Conservation (phyloP, 1,140 invertebrate genomes). For the Cotesia vestalis region DNA sequence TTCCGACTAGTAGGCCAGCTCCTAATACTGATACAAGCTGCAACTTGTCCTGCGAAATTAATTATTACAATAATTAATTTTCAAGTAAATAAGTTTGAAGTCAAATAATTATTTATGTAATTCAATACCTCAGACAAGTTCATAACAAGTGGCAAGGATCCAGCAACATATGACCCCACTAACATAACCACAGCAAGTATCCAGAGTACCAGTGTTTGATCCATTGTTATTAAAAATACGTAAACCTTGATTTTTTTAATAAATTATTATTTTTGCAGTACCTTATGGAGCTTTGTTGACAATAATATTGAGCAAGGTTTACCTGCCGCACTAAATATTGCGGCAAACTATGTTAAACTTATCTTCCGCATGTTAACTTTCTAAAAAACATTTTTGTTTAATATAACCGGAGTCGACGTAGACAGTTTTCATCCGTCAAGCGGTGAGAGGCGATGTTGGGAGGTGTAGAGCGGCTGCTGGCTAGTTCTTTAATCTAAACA, state of each 20-base stretch:
- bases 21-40: conserved; percentile 94
- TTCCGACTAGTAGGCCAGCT: conserved; percentile 96
- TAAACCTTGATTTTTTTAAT: not conserved
- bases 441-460: not conserved
- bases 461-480: too few species aligned
- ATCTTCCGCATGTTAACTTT: conserved; percentile 28
- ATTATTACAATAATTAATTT: not conserved
- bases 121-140: conserved; percentile 88
- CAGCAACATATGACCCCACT: conserved; percentile 92
- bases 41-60: conserved; percentile 84
- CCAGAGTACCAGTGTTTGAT: conserved; percentile 82
- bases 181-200: conserved; percentile 91
- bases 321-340: conserved; percentile 18
- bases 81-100: conserved; percentile 1
- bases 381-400: conserved; percentile 12
- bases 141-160: conserved; percentile 92
- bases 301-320: not conserved
- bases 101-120: not conserved
- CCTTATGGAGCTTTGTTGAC: not conserved
- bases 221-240: conserved; percentile 70
- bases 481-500: too few species aligned
- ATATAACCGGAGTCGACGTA: not conserved
- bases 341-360: conserved; percentile 13
- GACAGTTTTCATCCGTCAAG: not conserved
- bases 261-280: not conserved